phyloP scores from a whole-genome alignment of 2,888 invertebrate genomes.

The Scotopteryx bipunctaria region DNA sequence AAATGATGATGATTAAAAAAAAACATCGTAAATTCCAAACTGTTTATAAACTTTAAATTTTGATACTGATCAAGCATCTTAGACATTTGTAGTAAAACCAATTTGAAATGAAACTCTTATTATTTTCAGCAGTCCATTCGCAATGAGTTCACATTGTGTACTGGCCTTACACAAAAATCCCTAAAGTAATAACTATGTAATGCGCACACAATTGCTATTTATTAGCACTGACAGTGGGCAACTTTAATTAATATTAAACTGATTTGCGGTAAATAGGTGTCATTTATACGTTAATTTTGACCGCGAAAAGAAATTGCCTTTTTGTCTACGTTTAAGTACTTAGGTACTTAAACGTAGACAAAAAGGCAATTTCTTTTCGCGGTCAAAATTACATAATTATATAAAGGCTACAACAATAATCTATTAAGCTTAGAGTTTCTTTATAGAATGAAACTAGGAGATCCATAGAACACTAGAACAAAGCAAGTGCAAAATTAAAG shows the following conservation, averaged over 20 bases:
- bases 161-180: constrained; percentile 14
- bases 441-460: too few relatives aligned
- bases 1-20: too few relatives aligned
- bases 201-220: constrained; percentile 9
- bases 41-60: too few relatives aligned
- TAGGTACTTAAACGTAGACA: background rate
- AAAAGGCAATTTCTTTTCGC: background rate
- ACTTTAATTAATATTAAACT: constrained; percentile 18
- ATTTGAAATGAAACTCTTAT: background rate
- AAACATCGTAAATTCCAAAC: too few relatives aligned
- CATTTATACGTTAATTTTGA: background rate
- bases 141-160: background rate
- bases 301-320: background rate
- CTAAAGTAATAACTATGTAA: constrained; percentile 17
- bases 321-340: background rate
- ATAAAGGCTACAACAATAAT: too few relatives aligned
- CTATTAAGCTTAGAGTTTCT: too few relatives aligned
- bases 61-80: too few relatives aligned
- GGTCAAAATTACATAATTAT: background rate
- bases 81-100: too few relatives aligned
- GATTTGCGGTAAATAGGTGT: constrained; percentile 7
- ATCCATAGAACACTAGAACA: too few relatives aligned
- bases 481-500: too few relatives aligned
- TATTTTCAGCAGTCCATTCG: background rate
- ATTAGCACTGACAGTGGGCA: constrained; percentile 11